These are phyloP conservation scores for Argyrosomus japonicus DNA, from an alignment of 2,113 vertebrate genomes.

Conservation along the genomic window DNA sequence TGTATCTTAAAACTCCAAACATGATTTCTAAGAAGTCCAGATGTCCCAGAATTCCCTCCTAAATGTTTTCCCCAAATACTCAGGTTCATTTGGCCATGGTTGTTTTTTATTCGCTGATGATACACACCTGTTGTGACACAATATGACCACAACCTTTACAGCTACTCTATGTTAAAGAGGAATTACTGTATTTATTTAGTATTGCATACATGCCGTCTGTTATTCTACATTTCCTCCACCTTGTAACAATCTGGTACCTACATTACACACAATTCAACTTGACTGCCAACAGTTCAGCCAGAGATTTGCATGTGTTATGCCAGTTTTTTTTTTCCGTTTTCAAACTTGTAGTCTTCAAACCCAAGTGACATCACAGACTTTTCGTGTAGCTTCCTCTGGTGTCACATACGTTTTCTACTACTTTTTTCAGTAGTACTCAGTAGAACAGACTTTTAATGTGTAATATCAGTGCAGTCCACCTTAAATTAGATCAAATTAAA, in stretches of 20 bases:
- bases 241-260: not conserved
- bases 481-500: slow-evolving; percentile 3
- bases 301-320: not conserved
- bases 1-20: not conserved
- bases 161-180: not conserved
- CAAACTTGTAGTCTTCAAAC: not conserved
- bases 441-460: not conserved
- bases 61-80: not conserved
- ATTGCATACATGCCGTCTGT: no score
- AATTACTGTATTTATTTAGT: no score
- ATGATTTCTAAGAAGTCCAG: slow-evolving; percentile 38
- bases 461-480: not conserved
- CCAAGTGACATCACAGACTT: not conserved
- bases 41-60: slow-evolving; percentile 19
- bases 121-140: not conserved
- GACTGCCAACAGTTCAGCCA: not conserved
- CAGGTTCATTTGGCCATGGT: not conserved
- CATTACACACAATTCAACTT: not conserved
- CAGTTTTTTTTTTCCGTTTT: not conserved
- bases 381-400: not conserved
- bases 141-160: not conserved
- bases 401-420: no score
- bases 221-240: not conserved
- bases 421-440: not conserved
- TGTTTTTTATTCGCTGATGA: not conserved